Conservation (phyloP, 2,888 invertebrate genomes). For the Ochropacha duplaris region DNA sequence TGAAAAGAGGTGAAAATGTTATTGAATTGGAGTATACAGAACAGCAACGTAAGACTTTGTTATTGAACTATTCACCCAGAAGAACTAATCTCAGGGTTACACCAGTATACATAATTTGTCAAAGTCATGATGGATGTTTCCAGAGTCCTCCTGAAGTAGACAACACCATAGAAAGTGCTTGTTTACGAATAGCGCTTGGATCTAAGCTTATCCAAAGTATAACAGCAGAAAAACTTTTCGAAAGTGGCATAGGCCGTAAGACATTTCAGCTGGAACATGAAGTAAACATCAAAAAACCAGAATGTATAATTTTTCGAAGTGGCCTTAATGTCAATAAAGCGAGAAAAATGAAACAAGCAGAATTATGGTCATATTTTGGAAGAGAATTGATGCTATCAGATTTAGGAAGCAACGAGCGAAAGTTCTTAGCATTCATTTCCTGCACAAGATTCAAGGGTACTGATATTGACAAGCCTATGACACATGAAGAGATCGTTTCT, state of each 20-base stretch:
- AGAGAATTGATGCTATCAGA: slow-evolving; percentile 90
- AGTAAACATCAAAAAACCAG: slow-evolving; percentile 78
- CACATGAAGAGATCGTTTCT: slow-evolving; percentile 87
- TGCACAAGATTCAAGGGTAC: slow-evolving; percentile 91
- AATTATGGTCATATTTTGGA: slow-evolving; percentile 93
- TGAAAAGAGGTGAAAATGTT: slow-evolving; percentile 85
- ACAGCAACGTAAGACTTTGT: slow-evolving; percentile 66
- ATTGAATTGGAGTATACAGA: slow-evolving; percentile 83
- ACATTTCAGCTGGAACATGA: slow-evolving; percentile 91
- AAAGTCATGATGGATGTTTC: slow-evolving; percentile 90
- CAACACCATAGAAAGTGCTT: slow-evolving; percentile 87
- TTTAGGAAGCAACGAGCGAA: slow-evolving; percentile 86
- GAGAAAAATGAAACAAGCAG: slow-evolving; percentile 87
- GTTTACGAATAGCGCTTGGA: slow-evolving; percentile 88
- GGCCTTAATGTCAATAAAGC: slow-evolving; percentile 87
- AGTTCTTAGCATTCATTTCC: slow-evolving; percentile 94
- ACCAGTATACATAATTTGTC: slow-evolving; percentile 92
- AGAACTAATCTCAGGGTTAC: slow-evolving; percentile 85
- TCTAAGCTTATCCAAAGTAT: slow-evolving; percentile 92
- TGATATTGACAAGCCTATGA: slow-evolving; percentile 83
- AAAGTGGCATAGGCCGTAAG: slow-evolving; percentile 89
- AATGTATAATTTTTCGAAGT: slow-evolving; percentile 89
- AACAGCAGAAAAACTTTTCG: slow-evolving; percentile 93
- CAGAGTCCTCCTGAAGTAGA: slow-evolving; percentile 86
- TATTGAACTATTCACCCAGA: slow-evolving; percentile 82